Evolutionary conservation across 2,797 vertebrate species (phyloP).

Genomic region (Phalloptychus januarius): DNA sequence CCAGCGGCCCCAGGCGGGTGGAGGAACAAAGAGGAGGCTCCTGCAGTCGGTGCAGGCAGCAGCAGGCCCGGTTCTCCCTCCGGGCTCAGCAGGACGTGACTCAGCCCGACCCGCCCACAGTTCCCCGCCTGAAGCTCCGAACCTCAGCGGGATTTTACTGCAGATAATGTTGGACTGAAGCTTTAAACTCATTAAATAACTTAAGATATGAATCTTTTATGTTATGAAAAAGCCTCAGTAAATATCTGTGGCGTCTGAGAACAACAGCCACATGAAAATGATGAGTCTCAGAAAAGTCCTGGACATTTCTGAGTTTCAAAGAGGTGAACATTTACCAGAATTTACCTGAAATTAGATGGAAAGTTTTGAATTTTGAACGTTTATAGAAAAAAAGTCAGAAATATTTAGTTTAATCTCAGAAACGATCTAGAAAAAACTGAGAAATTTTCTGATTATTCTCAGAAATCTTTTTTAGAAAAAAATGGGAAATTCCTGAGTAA

Average conservation of each 20-base stretch:
- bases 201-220: neutral
- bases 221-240: neutral
- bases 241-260: neutral
- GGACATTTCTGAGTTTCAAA: too few relatives aligned
- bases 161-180: neutral
- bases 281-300: too few relatives aligned
- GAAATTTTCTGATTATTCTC: too few relatives aligned
- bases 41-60: conserved; percentile 39
- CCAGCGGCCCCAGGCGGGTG: neutral
- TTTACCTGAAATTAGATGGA: too few relatives aligned
- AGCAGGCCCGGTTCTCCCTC: conserved; percentile 37
- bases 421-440: too few relatives aligned
- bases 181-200: neutral
- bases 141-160: neutral
- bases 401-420: too few relatives aligned
- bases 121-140: neutral
- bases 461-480: too few relatives aligned
- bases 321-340: too few relatives aligned
- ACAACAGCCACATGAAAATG: neutral
- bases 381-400: too few relatives aligned
- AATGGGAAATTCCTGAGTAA: too few relatives aligned
- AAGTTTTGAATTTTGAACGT: too few relatives aligned
- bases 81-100: conserved; percentile 23
- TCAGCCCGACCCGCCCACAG: conserved; percentile 1
- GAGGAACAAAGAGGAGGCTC: conserved; percentile 5